Percentiles rank a stretch among this genome's conserved stretches.
Conservation (phyloP, 2,797 vertebrate species). For the Otolemur crassicaudatus region DNA sequence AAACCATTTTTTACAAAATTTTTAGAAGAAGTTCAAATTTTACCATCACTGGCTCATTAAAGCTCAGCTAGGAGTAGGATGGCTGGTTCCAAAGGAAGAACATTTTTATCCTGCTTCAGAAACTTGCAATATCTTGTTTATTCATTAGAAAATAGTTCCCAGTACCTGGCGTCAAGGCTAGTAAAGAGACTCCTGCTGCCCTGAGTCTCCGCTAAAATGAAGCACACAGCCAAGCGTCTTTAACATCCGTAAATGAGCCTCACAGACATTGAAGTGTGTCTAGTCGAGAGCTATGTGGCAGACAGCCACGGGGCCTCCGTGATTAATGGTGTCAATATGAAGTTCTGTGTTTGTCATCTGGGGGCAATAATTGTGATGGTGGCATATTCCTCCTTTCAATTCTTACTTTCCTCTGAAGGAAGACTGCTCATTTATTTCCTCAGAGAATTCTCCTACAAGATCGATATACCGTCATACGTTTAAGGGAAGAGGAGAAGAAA, state of each 20-base stretch:
- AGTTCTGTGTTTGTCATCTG: conserved; percentile 72
- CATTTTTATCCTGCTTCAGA: conserved; percentile 28
- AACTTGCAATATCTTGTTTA: neutral
- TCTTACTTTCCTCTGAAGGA: conserved; percentile 80
- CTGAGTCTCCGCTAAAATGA: neutral
- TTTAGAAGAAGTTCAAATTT: neutral
- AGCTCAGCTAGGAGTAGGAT: neutral
- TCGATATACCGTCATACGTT: conserved; percentile 56
- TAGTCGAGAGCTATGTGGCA: neutral
- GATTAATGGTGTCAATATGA: conserved; percentile 80
- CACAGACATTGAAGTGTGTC: neutral
- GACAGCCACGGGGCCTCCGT: neutral
- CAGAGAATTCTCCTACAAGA: conserved; percentile 74
- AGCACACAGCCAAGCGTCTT: neutral
- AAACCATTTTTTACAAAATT: conserved; percentile 95
- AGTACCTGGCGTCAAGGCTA: neutral
- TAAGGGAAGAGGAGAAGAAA: conserved; percentile 61
- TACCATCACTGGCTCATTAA: neutral
- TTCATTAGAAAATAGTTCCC: neutral
- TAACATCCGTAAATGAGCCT: neutral
- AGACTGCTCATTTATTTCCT: conserved; percentile 81
- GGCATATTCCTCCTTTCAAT: conserved; percentile 76
- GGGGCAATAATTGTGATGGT: conserved; percentile 62
- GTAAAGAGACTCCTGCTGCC: neutral
- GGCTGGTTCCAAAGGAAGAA: neutral